Percentiles rank a stretch among this genome's conserved stretches.
phyloP scores from a whole-genome alignment of 2,888 invertebrate genomes.

The Hirtodrosophila duncani region DNA sequence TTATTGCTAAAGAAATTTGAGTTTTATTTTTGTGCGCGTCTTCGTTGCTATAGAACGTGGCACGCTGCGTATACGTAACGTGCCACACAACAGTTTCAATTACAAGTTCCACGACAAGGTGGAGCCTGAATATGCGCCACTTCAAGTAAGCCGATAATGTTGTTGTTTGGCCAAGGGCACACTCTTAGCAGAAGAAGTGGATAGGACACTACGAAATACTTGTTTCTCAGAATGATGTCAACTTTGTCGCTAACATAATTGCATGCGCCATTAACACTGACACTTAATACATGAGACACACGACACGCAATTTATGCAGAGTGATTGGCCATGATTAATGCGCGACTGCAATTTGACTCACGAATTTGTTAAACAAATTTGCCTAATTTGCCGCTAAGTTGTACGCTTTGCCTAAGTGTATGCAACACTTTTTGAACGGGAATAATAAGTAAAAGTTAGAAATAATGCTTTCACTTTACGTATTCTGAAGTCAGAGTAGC shows the following conservation, averaged over 20 bases:
- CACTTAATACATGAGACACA: constrained; percentile 50
- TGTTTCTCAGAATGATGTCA: constrained; percentile 1
- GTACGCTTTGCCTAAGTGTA: constrained; percentile 12
- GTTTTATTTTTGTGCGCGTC: constrained; percentile 48
- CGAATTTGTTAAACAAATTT: constrained; percentile 61
- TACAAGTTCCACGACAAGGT: constrained; percentile 37
- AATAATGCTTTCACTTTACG: not conserved
- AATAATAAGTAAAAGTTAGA: constrained; percentile 1
- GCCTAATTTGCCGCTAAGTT: too few species aligned
- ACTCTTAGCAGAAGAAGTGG: not conserved
- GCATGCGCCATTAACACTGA: constrained; percentile 42
- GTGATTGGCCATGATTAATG: constrained; percentile 65
- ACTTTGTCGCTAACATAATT: constrained; percentile 43
- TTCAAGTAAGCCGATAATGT: constrained; percentile 16
- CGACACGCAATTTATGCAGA: constrained; percentile 47
- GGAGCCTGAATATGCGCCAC: not conserved
- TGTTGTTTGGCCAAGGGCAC: not conserved
- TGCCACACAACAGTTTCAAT: constrained; percentile 50
- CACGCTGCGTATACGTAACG: constrained; percentile 56
- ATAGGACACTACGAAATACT: not conserved
- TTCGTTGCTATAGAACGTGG: constrained; percentile 10
- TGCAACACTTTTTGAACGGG: constrained; percentile 29
- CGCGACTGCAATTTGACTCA: constrained; percentile 40
- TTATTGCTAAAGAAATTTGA: constrained; percentile 47
- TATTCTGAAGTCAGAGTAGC: too few species aligned